A percentile compares a stretch with the other conserved stretches of the same genome.
These are phyloP conservation scores for Callimorpha dominula DNA, from an alignment of 2,888 invertebrate genomes.

Conservation along the genomic window DNA sequence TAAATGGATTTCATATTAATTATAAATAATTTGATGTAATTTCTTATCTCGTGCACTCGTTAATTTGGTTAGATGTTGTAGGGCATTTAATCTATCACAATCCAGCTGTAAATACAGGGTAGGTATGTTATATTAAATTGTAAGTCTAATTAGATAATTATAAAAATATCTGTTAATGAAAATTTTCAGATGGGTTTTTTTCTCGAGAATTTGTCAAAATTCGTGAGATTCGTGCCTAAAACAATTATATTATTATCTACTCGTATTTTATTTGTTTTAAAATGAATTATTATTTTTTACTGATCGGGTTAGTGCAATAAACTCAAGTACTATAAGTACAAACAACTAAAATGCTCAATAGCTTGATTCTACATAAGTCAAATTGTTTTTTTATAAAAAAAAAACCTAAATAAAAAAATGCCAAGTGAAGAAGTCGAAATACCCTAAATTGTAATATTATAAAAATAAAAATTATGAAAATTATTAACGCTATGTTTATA, in stretches of 20 bases:
- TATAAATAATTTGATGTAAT: background rate
- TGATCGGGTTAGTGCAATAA: conserved; percentile 15
- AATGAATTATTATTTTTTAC: background rate
- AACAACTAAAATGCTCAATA: conserved; percentile 4
- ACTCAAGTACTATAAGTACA: background rate
- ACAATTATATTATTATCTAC: background rate
- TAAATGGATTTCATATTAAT: background rate
- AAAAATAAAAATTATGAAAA: too few species aligned
- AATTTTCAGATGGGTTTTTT: background rate
- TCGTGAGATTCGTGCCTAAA: too few species aligned
- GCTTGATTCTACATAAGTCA: background rate
- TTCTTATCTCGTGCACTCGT: background rate
- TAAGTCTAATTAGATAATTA: background rate
- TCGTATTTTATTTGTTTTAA: background rate
- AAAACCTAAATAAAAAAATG: background rate
- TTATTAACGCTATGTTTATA: too few species aligned
- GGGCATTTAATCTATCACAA: background rate
- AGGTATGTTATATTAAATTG: background rate
- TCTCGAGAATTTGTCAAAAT: background rate
- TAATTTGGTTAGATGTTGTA: background rate
- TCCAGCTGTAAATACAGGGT: background rate
- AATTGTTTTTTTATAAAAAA: background rate
- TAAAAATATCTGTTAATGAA: background rate
- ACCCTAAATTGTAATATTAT: too few species aligned
- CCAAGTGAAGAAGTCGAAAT: too few species aligned